Evolutionary conservation across 2,888 invertebrate species (phyloP).

Genomic region (Hemithea aestivaria): DNA sequence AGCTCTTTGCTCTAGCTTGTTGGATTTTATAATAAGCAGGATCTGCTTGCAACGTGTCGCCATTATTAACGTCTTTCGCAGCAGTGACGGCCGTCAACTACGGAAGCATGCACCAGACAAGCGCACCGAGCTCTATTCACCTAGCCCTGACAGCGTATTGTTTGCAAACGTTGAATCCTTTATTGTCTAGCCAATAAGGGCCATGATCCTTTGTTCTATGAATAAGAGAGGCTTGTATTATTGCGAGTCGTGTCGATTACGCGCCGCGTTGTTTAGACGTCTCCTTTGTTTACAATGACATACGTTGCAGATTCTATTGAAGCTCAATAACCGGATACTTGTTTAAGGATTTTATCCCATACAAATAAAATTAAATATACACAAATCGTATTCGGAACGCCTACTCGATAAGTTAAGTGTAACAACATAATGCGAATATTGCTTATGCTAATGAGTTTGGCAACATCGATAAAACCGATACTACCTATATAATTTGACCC

Average conservation of each 20-base stretch:
- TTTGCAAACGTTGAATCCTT: slow-evolving; percentile 18
- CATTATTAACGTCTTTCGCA: slow-evolving; percentile 42
- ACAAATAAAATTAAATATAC: too few relatives aligned
- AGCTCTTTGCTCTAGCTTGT: too few relatives aligned
- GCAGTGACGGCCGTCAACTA: slow-evolving; percentile 35
- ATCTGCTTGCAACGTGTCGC: slow-evolving; percentile 29
- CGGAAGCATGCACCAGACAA: slow-evolving; percentile 42
- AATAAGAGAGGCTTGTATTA: slow-evolving; percentile 13
- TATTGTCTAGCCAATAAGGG: slow-evolving; percentile 25
- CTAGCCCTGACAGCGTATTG: slow-evolving; percentile 21
- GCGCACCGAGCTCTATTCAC: slow-evolving; percentile 36
- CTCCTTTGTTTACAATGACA: slow-evolving; percentile 42
- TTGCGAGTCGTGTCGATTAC: slow-evolving; percentile 42
- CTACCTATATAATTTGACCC: too few relatives aligned
- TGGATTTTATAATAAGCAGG: slow-evolving; percentile 29
- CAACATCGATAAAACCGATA: too few relatives aligned
- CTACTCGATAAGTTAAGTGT: too few relatives aligned
- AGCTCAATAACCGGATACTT: slow-evolving; percentile 1
- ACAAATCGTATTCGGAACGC: too few relatives aligned
- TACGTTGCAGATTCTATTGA: slow-evolving; percentile 13
- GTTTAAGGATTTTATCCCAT: too few relatives aligned
- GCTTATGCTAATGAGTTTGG: too few relatives aligned
- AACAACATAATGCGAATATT: too few relatives aligned
- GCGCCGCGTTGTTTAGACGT: slow-evolving; percentile 38
- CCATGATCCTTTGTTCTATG: slow-evolving; percentile 16